Evolutionary conservation across 2,797 vertebrate genomes (phyloP).

Genomic region (Platalea minor): DNA sequence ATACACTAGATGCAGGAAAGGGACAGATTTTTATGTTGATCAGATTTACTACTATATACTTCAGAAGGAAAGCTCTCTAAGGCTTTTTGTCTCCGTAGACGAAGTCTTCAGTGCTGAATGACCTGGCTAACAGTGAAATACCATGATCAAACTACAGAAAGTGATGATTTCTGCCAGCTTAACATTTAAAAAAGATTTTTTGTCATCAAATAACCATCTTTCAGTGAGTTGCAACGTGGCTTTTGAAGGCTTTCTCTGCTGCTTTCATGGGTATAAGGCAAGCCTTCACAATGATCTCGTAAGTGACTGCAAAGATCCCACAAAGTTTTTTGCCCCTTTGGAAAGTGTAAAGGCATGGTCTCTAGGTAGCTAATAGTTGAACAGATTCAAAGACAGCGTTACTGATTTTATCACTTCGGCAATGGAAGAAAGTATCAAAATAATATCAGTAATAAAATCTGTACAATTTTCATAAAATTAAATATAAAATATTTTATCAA

Average conservation of each 20-base stretch:
- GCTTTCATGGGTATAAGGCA: background rate
- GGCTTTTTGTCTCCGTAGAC: background rate
- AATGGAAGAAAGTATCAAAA: background rate
- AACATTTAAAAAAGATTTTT: background rate
- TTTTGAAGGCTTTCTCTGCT: background rate
- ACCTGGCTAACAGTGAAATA: background rate
- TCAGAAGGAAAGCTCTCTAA: background rate
- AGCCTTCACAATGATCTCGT: background rate
- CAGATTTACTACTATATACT: background rate
- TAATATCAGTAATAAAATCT: background rate
- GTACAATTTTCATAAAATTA: background rate
- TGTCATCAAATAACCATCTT: background rate
- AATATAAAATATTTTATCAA: background rate
- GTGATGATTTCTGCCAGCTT: background rate
- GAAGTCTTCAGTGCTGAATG: background rate
- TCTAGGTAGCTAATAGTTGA: background rate
- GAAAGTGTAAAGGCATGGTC: background rate
- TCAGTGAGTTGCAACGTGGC: background rate
- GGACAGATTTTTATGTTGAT: background rate
- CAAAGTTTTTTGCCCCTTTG: background rate
- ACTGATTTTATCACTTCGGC: background rate
- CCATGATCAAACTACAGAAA: background rate
- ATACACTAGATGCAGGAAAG: background rate
- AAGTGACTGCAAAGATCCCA: background rate
- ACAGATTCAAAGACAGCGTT: background rate